phyloP scores from a whole-genome alignment of 1,140 invertebrate species.

The Aradophagus sp. region DNA sequence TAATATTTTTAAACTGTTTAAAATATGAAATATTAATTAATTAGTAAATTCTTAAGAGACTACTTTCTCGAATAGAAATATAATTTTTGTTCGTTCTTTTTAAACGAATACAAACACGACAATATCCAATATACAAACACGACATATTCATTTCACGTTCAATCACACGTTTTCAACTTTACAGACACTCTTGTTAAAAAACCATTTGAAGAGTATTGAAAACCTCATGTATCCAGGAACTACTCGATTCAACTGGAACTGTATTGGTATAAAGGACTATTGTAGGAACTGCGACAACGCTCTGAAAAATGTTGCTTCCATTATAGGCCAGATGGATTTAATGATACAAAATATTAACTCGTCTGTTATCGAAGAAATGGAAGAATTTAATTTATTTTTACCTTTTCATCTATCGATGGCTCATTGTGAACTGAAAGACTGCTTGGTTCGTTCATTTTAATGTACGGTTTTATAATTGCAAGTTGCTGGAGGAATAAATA shows the following conservation, averaged over 20 bases:
- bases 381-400: conserved; percentile 78
- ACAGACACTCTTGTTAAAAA: conserved; percentile 79
- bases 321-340: conserved; percentile 84
- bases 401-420: conserved; percentile 58
- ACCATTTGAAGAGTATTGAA: conserved; percentile 83
- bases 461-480: too few species aligned
- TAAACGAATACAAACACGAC: too few species aligned
- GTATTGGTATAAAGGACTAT: conserved; percentile 86
- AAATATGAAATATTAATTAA: too few species aligned
- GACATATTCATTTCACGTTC: too few species aligned
- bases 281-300: conserved; percentile 76
- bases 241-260: conserved; percentile 88
- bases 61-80: too few species aligned
- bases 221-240: conserved; percentile 85
- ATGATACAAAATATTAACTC: conserved; percentile 82
- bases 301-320: conserved; percentile 78
- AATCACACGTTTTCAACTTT: too few species aligned
- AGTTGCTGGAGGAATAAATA: too few species aligned
- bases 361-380: conserved; percentile 74
- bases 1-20: too few species aligned
- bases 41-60: too few species aligned
- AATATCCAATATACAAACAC: too few species aligned
- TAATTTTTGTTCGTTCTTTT: too few species aligned
- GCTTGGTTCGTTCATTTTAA: conserved; percentile 64
- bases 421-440: conserved; percentile 48